Base-by-base conservation (phyloP, 2,113 vertebrate species). In the Notechis scutatus region DNA sequence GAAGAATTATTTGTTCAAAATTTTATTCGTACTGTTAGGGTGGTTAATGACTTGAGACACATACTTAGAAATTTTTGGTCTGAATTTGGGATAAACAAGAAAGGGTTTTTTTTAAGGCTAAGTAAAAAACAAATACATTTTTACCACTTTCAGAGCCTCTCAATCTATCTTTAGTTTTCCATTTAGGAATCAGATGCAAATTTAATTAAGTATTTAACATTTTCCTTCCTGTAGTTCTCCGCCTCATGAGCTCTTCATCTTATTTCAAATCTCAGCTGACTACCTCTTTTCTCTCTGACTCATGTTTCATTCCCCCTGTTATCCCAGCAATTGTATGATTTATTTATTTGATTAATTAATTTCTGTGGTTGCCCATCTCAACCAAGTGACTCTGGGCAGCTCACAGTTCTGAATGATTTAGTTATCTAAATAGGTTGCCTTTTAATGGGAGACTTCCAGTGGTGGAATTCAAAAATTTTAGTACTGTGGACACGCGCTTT, bases 151-250 rank as follows among this genome's bases (percentile, higher is more conserved):
- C 94, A 93, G 93, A 94, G 94, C 94, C 93, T 95, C 74, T 95
- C 95, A 93, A 94, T 91, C 92, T 96, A 94, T 94, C 91, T 90
- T 92, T 93, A 94, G 94, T 95, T 96, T 96, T 93, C 94, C 94
- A 94, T 95, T 95, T 95, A 94, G 64, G 86, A 97, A 96, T 95
- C 93, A 93, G 85, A 95, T 90, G 91, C 93, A 96, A 95, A 96
- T 95, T 96, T 93, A 95, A 95, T 95, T 96, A 96, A 95, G 93
- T 95, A 92, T 96, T 96, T 97, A 96, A 96, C 95, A 95, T 96
- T 95, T 96, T 96, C 96, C 90, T 95, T 96, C 92, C 95, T 96
- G 93, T 91, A 91, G 50, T 26, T 96, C 88, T 85, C 90, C 89
- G 93, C 91, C 88, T 95, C 94, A 90, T 91, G 87, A 93, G 91